phyloP scores from a whole-genome alignment of 2,797 vertebrate species.

The Sebastes glaucus region DNA sequence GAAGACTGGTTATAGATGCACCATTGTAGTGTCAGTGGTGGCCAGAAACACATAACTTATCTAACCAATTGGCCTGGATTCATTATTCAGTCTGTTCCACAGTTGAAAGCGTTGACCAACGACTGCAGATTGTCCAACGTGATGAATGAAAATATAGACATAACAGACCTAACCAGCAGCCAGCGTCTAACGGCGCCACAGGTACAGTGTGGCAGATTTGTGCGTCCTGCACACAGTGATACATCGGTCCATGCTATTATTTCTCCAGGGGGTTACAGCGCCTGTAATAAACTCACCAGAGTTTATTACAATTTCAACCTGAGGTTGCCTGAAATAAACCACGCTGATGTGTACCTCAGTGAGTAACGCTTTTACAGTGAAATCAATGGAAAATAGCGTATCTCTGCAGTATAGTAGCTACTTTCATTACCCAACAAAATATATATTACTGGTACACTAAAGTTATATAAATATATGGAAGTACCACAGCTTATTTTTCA shows the following conservation, averaged over 20 bases:
- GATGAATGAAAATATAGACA: constrained; percentile 11
- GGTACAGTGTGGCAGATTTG: background rate
- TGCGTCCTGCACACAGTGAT: background rate
- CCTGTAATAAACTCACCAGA: constrained; percentile 7
- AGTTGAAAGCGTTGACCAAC: background rate
- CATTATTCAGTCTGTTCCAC: background rate
- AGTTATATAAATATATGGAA: background rate
- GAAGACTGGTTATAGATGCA: background rate
- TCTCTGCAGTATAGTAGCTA: background rate
- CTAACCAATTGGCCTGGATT: background rate
- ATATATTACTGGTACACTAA: background rate
- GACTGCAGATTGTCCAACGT: background rate
- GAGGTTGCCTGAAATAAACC: constrained; percentile 18
- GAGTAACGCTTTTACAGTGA: constrained; percentile 2
- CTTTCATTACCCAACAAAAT: background rate
- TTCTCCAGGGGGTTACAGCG: constrained; percentile 6
- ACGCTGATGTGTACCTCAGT: background rate
- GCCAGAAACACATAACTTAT: background rate
- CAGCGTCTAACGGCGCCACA: background rate
- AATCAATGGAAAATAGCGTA: background rate
- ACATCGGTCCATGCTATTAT: constrained; percentile 13
- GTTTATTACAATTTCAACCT: constrained; percentile 30
- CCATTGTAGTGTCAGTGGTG: background rate
- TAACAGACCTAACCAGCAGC: background rate
- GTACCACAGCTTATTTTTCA: background rate